These are phyloP conservation scores for Neosilurus mollespiculum DNA, from an alignment of 2,797 vertebrate species.

Conservation along the genomic window DNA sequence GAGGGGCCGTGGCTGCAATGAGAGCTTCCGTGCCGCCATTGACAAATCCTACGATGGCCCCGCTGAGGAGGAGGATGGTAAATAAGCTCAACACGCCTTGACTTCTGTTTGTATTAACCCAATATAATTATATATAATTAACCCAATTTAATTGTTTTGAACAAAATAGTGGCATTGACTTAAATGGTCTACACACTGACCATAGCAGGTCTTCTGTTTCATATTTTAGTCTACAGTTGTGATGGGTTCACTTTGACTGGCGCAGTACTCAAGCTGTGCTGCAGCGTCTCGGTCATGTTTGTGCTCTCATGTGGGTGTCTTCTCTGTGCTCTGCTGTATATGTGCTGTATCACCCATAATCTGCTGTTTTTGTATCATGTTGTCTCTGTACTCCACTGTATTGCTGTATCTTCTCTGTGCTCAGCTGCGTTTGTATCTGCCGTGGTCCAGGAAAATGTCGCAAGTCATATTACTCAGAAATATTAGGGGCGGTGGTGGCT, in stretches of 20 bases:
- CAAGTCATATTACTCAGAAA: too few relatives aligned
- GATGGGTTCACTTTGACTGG: background rate
- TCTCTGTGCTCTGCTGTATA: background rate
- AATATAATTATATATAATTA: background rate
- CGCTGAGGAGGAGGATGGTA: conserved; percentile 85
- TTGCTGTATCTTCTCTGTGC: background rate
- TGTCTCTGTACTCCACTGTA: background rate
- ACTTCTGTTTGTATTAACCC: background rate
- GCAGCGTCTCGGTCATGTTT: background rate
- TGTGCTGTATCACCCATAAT: background rate
- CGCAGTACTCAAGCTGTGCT: background rate
- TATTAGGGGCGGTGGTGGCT: too few relatives aligned
- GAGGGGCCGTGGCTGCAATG: conserved; percentile 92
- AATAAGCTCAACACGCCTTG: conserved; percentile 15
- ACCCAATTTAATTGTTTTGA: background rate
- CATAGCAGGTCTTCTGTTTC: background rate
- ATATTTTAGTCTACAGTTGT: background rate
- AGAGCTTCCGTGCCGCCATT: conserved; percentile 95
- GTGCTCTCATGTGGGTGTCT: background rate
- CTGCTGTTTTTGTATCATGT: background rate
- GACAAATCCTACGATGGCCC: conserved; percentile 96
- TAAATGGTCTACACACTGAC: background rate
- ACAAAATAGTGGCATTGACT: background rate
- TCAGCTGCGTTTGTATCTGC: background rate
- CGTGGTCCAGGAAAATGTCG: too few relatives aligned